Conservation (phyloP, 2,888 invertebrate genomes). For the Dusona sp. region DNA sequence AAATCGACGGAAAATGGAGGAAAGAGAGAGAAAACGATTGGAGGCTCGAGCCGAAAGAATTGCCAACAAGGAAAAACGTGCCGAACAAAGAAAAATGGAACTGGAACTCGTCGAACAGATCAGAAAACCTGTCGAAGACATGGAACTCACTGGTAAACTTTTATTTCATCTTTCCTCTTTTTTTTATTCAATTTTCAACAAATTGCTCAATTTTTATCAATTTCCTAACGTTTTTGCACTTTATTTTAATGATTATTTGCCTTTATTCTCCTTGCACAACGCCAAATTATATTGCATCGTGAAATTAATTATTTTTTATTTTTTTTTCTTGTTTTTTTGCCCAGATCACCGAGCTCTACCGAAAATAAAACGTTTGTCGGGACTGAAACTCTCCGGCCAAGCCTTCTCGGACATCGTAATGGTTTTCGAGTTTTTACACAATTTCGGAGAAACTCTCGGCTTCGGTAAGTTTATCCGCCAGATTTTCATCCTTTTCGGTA, state of each 20-base stretch:
- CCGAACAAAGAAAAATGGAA: conserved; percentile 90
- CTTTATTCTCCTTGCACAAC: neutral
- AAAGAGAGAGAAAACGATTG: conserved; percentile 91
- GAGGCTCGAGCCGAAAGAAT: conserved; percentile 93
- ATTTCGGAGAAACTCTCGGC: conserved; percentile 97
- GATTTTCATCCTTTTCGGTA: neutral
- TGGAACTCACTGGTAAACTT: conserved; percentile 89
- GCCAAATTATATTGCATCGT: neutral
- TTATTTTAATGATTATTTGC: conserved; percentile 3
- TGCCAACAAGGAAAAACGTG: conserved; percentile 93
- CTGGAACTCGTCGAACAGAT: conserved; percentile 89
- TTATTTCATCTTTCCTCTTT: neutral
- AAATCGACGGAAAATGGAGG: conserved; percentile 94
- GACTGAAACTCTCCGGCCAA: conserved; percentile 92
- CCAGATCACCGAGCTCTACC: conserved; percentile 90
- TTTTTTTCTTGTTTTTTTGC: conserved; percentile 46
- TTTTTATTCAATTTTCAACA: neutral
- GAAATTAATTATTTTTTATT: neutral
- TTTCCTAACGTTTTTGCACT: neutral
- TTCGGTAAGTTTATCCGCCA: conserved; percentile 89
- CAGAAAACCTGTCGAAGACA: conserved; percentile 96
- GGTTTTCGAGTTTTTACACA: conserved; percentile 98
- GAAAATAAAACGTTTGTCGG: conserved; percentile 91
- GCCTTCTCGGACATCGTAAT: conserved; percentile 97
- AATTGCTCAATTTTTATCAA: too few species aligned